These are phyloP conservation scores for Otis tarda DNA, from an alignment of 2,113 vertebrate species.

Conservation along the genomic window DNA sequence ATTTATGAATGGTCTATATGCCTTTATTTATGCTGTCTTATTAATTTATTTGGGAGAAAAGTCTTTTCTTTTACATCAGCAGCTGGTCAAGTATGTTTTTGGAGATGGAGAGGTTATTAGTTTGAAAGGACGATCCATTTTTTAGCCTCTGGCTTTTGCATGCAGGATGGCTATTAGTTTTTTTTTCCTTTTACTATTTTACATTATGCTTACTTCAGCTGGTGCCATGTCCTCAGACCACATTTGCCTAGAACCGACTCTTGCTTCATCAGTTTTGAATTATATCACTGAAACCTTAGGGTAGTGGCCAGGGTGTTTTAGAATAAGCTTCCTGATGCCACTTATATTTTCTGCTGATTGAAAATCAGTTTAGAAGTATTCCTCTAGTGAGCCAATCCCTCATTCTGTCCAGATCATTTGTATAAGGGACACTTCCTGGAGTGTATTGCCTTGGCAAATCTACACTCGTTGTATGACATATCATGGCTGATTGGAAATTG, in stretches of 20 bases:
- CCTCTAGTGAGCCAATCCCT: not conserved
- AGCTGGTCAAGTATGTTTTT: not conserved
- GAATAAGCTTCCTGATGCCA: not conserved
- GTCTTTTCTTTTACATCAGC: constrained; percentile 44
- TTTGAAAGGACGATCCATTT: constrained; percentile 44
- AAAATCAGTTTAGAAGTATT: constrained; percentile 30
- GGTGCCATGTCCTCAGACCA: constrained; percentile 32
- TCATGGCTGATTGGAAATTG: not conserved
- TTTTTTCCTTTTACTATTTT: constrained; percentile 28
- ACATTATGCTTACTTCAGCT: constrained; percentile 48
- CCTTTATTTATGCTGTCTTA: constrained; percentile 73
- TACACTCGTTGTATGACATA: not conserved
- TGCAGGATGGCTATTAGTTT: constrained; percentile 42
- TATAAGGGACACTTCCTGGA: not conserved
- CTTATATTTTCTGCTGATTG: not conserved
- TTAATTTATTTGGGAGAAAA: constrained; percentile 52
- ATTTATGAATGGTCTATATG: constrained; percentile 73
- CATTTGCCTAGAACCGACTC: constrained; percentile 2
- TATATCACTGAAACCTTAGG: not conserved
- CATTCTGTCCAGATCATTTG: not conserved
- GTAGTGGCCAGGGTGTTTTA: not conserved
- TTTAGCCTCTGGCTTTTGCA: constrained; percentile 63
- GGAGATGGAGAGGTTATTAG: constrained; percentile 11
- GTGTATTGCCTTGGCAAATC: not conserved
- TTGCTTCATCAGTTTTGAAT: not conserved